Evolutionary conservation across 2,797 vertebrate genomes (phyloP).

Genomic region (Phataginus tetradactyla): DNA sequence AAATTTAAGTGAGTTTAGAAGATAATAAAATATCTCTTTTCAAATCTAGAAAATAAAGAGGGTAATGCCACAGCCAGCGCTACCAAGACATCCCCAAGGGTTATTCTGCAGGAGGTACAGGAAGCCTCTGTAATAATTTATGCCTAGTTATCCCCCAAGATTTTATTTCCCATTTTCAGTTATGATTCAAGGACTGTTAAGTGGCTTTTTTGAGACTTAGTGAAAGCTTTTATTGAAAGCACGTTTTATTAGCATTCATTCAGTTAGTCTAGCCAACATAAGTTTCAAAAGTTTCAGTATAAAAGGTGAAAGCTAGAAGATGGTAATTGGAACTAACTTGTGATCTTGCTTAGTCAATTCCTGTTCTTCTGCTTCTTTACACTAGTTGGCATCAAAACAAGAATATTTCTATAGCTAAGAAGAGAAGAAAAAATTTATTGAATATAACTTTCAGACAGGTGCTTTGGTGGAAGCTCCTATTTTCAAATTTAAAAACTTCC

Average conservation of each 20-base stretch:
- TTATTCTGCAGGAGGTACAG: not conserved
- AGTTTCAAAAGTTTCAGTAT: conserved; percentile 12
- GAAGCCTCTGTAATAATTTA: not conserved
- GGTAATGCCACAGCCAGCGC: not conserved
- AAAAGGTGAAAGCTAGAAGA: not conserved
- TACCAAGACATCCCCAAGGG: not conserved
- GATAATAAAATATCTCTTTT: not conserved
- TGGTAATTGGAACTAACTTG: not conserved
- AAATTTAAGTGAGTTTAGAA: not conserved
- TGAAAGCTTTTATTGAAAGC: conserved; percentile 21
- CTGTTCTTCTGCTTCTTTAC: not conserved
- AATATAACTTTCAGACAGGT: not conserved
- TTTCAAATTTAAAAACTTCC: not conserved
- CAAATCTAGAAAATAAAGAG: not conserved
- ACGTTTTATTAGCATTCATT: not conserved
- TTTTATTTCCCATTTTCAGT: not conserved
- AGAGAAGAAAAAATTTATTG: not conserved
- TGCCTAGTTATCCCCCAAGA: not conserved
- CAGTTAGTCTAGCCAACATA: not conserved
- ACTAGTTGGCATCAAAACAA: not conserved
- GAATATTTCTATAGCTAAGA: conserved; percentile 2
- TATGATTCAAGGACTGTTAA: not conserved
- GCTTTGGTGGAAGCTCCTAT: not conserved
- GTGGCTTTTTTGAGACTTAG: not conserved
- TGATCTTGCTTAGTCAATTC: not conserved